These are phyloP conservation scores for Copsychus sechellarum DNA, from an alignment of 2,113 vertebrate genomes.

Conservation along the genomic window DNA sequence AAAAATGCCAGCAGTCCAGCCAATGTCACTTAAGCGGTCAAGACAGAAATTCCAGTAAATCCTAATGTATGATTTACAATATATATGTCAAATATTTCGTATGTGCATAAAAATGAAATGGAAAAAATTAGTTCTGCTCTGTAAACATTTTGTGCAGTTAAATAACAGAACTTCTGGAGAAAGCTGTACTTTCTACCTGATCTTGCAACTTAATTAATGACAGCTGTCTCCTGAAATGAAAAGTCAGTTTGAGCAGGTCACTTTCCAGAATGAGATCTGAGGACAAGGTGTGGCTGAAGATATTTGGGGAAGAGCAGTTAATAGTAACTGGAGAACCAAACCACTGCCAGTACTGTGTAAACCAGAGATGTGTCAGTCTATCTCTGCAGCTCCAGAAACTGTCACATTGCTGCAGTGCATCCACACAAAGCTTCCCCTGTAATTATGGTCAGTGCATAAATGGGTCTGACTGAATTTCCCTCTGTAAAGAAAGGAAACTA, in stretches of 20 bases:
- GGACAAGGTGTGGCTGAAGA: neutral
- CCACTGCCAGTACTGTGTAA: neutral
- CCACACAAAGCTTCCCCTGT: neutral
- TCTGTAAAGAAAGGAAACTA: neutral
- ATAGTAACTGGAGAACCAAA: neutral
- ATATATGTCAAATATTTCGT: neutral
- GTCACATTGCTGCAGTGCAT: neutral
- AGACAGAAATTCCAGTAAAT: constrained; percentile 26
- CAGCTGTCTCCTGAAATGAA: neutral
- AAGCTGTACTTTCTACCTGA: neutral
- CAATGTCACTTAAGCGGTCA: neutral
- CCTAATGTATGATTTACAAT: neutral
- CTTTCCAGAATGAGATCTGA: neutral
- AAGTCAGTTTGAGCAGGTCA: neutral
- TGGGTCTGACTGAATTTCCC: neutral
- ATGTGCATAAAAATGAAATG: neutral
- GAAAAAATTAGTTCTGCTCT: neutral
- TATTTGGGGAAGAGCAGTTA: neutral
- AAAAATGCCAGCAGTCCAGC: neutral
- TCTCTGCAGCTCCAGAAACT: neutral
- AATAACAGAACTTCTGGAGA: neutral
- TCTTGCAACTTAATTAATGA: neutral
- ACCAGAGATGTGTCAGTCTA: neutral
- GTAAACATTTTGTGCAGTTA: neutral
- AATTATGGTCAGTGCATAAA: neutral